phyloP scores from a whole-genome alignment of 2,113 vertebrate genomes.

The Pomatostomus ruficeps region DNA sequence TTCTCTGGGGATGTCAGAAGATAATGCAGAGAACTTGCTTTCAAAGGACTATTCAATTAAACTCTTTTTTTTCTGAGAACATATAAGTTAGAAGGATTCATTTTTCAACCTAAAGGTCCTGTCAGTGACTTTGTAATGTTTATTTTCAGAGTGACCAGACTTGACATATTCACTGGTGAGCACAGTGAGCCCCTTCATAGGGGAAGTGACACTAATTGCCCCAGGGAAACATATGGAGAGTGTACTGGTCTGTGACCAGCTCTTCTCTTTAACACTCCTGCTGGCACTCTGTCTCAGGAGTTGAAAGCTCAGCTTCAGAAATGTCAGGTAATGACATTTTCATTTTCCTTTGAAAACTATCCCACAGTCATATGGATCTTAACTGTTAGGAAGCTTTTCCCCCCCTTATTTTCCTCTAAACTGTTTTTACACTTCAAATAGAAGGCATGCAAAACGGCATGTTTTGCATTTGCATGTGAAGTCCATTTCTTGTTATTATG shows the following conservation, averaged over 20 bases:
- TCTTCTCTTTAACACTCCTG: conserved; percentile 26
- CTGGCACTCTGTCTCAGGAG: neutral
- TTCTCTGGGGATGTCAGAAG: neutral
- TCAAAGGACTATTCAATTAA: neutral
- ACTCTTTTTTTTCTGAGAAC: neutral
- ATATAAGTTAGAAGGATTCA: neutral
- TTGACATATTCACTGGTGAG: conserved; percentile 86
- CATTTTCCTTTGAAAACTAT: conserved; percentile 38
- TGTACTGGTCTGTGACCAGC: neutral
- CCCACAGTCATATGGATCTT: neutral
- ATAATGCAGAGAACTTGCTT: neutral
- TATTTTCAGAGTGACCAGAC: conserved; percentile 79
- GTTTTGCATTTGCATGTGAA: neutral
- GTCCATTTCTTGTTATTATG: neutral
- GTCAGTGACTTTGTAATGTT: conserved; percentile 9
- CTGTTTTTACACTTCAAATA: neutral
- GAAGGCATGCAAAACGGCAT: neutral
- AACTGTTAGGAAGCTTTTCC: neutral
- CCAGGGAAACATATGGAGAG: neutral
- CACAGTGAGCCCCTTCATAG: neutral
- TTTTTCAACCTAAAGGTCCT: conserved; percentile 21
- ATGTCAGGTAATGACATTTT: conserved; percentile 59
- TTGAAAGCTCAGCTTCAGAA: conserved; percentile 40
- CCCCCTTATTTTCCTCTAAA: fast-evolving
- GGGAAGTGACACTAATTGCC: neutral